Evolutionary conservation across 1,140 invertebrate genomes (phyloP).

Genomic region (Scaptodrosophila lebanonensis): DNA sequence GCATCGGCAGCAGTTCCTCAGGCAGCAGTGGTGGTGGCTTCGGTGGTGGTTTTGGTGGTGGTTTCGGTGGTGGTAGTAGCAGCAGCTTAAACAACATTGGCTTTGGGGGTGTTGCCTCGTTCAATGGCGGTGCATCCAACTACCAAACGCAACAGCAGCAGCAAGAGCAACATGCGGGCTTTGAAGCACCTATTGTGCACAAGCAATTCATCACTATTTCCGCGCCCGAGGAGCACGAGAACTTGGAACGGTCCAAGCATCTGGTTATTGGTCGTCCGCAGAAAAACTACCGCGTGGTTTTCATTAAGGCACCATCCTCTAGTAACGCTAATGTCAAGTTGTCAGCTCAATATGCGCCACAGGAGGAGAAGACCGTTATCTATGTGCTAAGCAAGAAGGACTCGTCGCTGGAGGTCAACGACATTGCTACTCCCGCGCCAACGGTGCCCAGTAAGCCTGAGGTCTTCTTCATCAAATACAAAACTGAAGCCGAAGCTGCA

Average conservation of each 20-base stretch:
- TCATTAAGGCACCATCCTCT: conserved; percentile 89
- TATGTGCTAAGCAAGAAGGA: conserved; percentile 91
- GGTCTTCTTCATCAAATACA: conserved; percentile 87
- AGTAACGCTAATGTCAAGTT: conserved; percentile 79
- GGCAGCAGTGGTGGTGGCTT: not conserved
- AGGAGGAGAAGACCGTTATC: conserved; percentile 91
- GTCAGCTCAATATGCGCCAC: conserved; percentile 70
- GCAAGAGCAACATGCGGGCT: conserved; percentile 47
- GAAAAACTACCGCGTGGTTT: conserved; percentile 91
- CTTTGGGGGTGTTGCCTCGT: conserved; percentile 33
- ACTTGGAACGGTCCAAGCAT: conserved; percentile 58
- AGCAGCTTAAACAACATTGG: conserved; percentile 40
- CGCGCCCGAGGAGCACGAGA: conserved; percentile 69
- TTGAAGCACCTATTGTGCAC: conserved; percentile 61
- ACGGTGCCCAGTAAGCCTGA: conserved; percentile 85
- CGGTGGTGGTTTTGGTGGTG: conserved; percentile 9
- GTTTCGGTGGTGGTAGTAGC: conserved; percentile 4
- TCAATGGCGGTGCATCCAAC: conserved; percentile 53
- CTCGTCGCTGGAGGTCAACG: conserved; percentile 79
- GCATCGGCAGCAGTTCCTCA: conserved; percentile 11
- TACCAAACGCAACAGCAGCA: conserved; percentile 62
- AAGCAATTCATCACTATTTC: conserved; percentile 72
- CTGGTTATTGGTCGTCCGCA: conserved; percentile 79
- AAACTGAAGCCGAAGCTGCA: conserved; percentile 80
- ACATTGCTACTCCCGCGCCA: conserved; percentile 84